Conservation (phyloP, 2,797 vertebrate species). For the Perdix hodgsoniae region DNA sequence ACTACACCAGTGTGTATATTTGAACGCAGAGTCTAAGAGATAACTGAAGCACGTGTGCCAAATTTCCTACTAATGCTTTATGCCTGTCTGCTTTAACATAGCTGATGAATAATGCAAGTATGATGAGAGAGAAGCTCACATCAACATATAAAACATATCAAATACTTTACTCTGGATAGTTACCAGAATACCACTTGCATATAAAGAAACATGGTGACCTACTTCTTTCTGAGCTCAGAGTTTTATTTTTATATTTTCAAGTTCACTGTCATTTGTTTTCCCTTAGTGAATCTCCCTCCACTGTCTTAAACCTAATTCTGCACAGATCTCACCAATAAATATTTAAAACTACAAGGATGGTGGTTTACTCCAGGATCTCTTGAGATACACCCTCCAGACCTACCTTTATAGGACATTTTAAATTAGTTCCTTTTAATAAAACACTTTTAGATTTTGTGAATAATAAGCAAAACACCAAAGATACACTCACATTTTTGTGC, state of each 20-base stretch:
- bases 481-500: neutral
- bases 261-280: slow-evolving; percentile 15
- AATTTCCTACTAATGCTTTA: slow-evolving; percentile 48
- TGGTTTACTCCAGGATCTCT: neutral
- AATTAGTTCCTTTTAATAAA: neutral
- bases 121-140: neutral
- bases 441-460: neutral
- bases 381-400: neutral
- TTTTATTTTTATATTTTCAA: slow-evolving; percentile 20
- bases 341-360: neutral
- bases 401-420: neutral
- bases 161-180: neutral
- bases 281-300: neutral
- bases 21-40: slow-evolving; percentile 17
- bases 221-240: slow-evolving; percentile 24
- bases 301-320: neutral
- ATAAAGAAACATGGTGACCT: slow-evolving; percentile 48
- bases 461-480: neutral
- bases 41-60: neutral
- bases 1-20: neutral
- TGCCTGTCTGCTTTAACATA: slow-evolving; percentile 29
- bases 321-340: neutral
- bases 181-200: neutral
- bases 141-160: slow-evolving; percentile 39
- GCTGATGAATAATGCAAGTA: slow-evolving; percentile 46